Percentiles rank a stretch among this genome's conserved stretches.
Conservation (phyloP, 2,113 vertebrate genomes). For the Myiozetetes cayanensis region DNA sequence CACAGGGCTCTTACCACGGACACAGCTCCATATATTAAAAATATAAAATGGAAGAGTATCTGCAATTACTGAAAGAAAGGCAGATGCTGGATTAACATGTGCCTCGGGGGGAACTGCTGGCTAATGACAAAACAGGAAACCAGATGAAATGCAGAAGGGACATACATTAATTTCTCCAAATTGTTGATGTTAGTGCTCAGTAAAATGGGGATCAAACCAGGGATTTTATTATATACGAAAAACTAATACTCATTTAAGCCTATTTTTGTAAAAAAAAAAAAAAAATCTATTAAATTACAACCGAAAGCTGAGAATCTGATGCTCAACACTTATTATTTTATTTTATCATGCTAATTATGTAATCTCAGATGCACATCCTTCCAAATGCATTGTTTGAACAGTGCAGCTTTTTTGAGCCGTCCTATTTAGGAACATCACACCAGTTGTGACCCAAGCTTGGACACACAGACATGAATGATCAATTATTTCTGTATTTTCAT, state of each 20-base stretch:
- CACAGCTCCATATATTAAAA: not conserved
- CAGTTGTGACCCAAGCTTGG: not conserved
- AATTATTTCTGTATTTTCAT: not conserved
- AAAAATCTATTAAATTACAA: not conserved
- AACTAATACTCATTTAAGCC: not conserved
- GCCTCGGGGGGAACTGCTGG: not conserved
- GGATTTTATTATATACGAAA: not conserved
- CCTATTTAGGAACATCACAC: not conserved
- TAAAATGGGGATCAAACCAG: not conserved
- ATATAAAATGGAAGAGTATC: not conserved
- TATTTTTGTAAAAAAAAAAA: not conserved
- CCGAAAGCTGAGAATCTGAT: not conserved
- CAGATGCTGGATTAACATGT: not conserved
- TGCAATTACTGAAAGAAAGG: not conserved
- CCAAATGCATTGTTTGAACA: not conserved
- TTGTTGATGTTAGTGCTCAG: not conserved
- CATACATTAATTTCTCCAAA: not conserved
- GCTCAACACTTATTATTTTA: not conserved
- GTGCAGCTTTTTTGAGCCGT: not conserved
- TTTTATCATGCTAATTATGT: not conserved
- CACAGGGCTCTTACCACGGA: not conserved
- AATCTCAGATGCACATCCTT: not conserved
- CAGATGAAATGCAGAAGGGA: not conserved
- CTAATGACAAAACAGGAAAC: slow-evolving; percentile 22
- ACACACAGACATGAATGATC: not conserved